These are phyloP conservation scores for Paratilapia polleni DNA, from an alignment of 2,113 vertebrate species.

Conservation along the genomic window DNA sequence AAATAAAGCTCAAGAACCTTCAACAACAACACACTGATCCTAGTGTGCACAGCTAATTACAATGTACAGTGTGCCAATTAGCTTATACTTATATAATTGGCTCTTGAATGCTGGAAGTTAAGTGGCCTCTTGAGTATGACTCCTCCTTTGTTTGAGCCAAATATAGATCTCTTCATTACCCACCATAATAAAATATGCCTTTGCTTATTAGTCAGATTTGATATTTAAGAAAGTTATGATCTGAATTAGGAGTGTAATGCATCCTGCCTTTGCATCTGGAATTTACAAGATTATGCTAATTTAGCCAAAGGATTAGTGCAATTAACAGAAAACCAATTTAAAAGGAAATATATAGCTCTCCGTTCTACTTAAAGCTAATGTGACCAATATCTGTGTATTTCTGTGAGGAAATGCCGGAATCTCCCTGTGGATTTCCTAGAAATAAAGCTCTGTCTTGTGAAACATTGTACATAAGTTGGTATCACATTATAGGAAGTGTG, in stretches of 20 bases:
- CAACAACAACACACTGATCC: conserved; percentile 23
- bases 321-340: conserved; percentile 25
- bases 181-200: conserved; percentile 7
- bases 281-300: conserved; percentile 29
- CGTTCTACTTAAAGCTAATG: conserved; percentile 7
- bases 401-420: background rate
- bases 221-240: conserved; percentile 18
- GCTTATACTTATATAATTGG: conserved; percentile 36
- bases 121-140: conserved; percentile 38
- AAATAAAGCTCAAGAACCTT: conserved; percentile 18
- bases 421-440: background rate
- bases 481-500: background rate
- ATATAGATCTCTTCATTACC: conserved; percentile 43
- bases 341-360: background rate
- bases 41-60: conserved; percentile 40
- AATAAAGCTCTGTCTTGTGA: background rate
- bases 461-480: background rate
- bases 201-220: conserved; percentile 27
- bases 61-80: conserved; percentile 46
- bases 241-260: background rate
- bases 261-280: conserved; percentile 2
- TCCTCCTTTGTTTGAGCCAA: conserved; percentile 36
- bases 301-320: background rate
- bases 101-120: conserved; percentile 32
- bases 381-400: background rate